Conservation (phyloP, 64 coral and sea anemone genomes). For the Platygyra sinensis region DNA sequence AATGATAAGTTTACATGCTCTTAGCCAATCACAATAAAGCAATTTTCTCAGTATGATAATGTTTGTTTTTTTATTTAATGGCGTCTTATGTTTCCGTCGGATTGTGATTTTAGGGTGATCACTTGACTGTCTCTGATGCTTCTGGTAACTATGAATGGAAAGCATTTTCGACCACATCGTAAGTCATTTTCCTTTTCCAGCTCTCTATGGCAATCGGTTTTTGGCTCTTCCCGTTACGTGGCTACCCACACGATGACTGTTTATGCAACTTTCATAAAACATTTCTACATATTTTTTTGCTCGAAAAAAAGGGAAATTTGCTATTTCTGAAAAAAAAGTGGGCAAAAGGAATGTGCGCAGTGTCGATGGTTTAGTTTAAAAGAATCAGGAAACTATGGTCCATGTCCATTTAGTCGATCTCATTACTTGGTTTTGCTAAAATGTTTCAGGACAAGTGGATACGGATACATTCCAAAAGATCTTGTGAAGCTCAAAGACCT, state of each 20-base stretch:
- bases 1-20: no score
- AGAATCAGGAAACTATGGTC: no score
- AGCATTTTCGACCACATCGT: constrained; percentile 85
- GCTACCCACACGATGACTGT: neutral
- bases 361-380: no score
- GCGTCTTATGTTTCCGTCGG: neutral
- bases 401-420: no score
- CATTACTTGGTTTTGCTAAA: no score
- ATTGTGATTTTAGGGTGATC: constrained; percentile 61
- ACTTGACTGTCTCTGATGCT: constrained; percentile 79
- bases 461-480: constrained; percentile 71
- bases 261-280: neutral
- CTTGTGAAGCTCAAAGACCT: constrained; percentile 51
- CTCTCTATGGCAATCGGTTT: neutral
- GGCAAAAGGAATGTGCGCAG: no score
- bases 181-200: constrained; percentile 18
- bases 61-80: neutral
- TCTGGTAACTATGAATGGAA: constrained; percentile 84
- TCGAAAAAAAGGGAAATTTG: no score
- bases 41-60: no score
- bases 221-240: neutral
- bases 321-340: no score
- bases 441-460: constrained; percentile 79
- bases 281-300: no score
- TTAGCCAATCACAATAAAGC: no score